Base-by-base conservation (phyloP, 2,888 invertebrate genomes). In the Brachyptera putata region DNA sequence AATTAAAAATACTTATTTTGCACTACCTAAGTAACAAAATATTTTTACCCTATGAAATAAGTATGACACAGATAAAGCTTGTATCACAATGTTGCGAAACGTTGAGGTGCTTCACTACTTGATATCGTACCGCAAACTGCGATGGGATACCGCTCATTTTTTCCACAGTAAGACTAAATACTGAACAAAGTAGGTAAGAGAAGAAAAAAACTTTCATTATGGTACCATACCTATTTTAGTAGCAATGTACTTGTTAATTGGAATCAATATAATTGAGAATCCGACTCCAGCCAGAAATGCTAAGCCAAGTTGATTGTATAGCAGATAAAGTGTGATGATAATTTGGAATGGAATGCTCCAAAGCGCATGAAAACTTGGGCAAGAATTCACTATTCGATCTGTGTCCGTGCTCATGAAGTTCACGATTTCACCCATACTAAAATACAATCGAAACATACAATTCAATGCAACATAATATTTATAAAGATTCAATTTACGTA, bases 401-500 rank as follows among this genome's bases (percentile, higher is more conserved):
- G 91, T 89, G 73, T 99, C 98, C 0, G 95, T 95, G 26, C 95
- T 96, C 91, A 98, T 95, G 68, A 94, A 91, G 76, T 98, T 98
- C 1, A 96, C 84, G 60, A 98, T 88, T 78, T 97, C 91, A 0
- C 97, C 97, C 39, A 88, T 80, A 13, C 79, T 81, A 71, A 79
- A 82, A 63, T 36, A 61, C 56, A 56, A 50, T 34, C 14, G 58
- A 43, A n/a, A n/a, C n/a, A n/a, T n/a, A n/a, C n/a, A n/a, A 1
- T 21, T 49, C 14, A 34, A 26, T 18, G 24, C 30, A 39, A 56
- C 21, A 59, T 26, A 41, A 56, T 60, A 41, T 37, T 57, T 37
- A 57, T 55, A 39, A 56, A 56, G 9, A 24, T n/a, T n/a, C n/a
- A n/a, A n/a, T n/a, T n/a, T 1, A 16, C 3, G 48, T 48, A 48